These are phyloP conservation scores for Aphelocoma coerulescens DNA, from an alignment of 2,113 vertebrate genomes.

Conservation along the genomic window DNA sequence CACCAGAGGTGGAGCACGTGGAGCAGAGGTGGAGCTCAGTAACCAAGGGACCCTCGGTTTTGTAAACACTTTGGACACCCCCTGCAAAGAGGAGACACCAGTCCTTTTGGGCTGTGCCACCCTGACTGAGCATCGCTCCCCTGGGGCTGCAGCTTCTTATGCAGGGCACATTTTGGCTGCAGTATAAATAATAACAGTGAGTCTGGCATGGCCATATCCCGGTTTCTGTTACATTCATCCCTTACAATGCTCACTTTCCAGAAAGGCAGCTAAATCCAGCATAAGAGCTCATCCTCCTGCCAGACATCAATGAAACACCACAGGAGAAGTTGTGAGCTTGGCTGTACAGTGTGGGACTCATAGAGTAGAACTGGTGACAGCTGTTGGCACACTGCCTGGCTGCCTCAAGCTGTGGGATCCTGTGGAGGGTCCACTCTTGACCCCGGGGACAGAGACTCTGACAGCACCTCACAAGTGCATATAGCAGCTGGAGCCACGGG, in stretches of 20 bases:
- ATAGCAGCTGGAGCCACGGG: not conserved
- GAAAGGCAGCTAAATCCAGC: not conserved
- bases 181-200: not conserved
- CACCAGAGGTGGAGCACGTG: not conserved
- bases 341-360: fast-evolving
- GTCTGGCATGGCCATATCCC: not conserved
- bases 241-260: not conserved
- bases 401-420: not conserved
- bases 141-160: not conserved
- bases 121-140: fast-evolving
- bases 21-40: not conserved
- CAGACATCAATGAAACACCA: not conserved
- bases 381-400: not conserved
- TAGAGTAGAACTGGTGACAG: not conserved
- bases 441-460: not conserved
- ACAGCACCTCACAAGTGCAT: not conserved
- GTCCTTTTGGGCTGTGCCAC: not conserved
- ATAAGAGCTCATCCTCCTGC: not conserved
- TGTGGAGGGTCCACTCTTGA: fast-evolving
- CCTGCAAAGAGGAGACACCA: not conserved
- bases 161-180: not conserved
- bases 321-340: not conserved
- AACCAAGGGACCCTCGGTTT: not conserved
- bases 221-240: not conserved
- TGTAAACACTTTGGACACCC: not conserved